Evolutionary conservation across 1,140 invertebrate species (phyloP).

Genomic region (Melitaea cinxia): DNA sequence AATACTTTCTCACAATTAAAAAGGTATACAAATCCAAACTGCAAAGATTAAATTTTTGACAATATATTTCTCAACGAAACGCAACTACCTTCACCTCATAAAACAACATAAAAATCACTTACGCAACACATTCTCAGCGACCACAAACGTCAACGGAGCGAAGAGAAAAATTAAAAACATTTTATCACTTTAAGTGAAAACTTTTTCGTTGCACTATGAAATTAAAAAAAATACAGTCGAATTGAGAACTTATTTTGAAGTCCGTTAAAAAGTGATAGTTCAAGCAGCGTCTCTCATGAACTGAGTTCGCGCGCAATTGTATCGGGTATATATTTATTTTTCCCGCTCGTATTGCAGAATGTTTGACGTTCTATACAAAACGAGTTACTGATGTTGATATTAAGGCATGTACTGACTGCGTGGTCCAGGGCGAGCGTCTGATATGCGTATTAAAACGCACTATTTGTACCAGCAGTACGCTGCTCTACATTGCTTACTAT

Average conservation of each 20-base stretch:
- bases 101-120: slow-evolving; percentile 43
- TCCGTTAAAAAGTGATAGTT: slow-evolving; percentile 29
- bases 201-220: slow-evolving; percentile 14
- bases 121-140: slow-evolving; percentile 50
- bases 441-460: too few relatives aligned
- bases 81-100: slow-evolving; percentile 25
- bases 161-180: slow-evolving; percentile 48
- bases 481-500: too few relatives aligned
- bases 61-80: slow-evolving; percentile 18
- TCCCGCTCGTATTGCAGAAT: slow-evolving; percentile 45
- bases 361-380: slow-evolving; percentile 20
- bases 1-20: background rate
- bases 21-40: background rate
- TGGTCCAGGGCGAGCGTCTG: too few relatives aligned
- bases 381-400: slow-evolving; percentile 27
- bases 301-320: slow-evolving; percentile 48
- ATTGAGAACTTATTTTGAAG: too few relatives aligned
- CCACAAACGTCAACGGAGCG: slow-evolving; percentile 38
- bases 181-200: slow-evolving; percentile 22
- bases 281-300: slow-evolving; percentile 32
- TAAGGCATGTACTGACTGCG: too few relatives aligned
- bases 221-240: background rate
- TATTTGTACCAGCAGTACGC: too few relatives aligned
- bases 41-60: slow-evolving; percentile 6
- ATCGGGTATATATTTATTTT: slow-evolving; percentile 47